Conservation (phyloP, 2,888 invertebrate species). For the Unio delphinus region DNA sequence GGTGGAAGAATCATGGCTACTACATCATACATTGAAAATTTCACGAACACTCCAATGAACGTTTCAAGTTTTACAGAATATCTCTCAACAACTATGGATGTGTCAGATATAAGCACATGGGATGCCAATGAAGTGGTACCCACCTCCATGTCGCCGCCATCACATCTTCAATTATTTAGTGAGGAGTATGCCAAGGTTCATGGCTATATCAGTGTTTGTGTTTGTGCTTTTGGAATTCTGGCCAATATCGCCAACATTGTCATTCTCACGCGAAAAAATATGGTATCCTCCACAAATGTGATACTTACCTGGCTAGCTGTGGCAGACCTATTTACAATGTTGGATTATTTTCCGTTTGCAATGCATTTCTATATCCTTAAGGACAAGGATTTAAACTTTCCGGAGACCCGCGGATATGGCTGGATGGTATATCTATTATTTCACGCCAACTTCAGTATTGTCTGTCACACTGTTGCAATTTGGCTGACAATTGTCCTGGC, state of each 20-base stretch:
- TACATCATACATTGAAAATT: too few species aligned
- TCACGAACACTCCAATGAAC: too few species aligned
- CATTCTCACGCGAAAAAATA: constrained; percentile 90
- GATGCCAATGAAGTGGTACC: too few species aligned
- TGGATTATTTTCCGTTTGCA: constrained; percentile 91
- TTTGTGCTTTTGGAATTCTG: constrained; percentile 91
- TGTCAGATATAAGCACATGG: too few species aligned
- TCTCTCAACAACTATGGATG: too few species aligned
- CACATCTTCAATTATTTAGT: constrained; percentile 27
- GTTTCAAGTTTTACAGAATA: too few species aligned
- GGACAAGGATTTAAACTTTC: constrained; percentile 47
- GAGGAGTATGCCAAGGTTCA: constrained; percentile 75
- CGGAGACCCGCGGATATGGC: constrained; percentile 59
- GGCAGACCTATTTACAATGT: constrained; percentile 92
- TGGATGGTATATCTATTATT: constrained; percentile 76
- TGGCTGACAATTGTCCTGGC: constrained; percentile 93
- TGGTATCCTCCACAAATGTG: constrained; percentile 91
- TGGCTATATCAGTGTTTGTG: constrained; percentile 87
- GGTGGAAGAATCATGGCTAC: too few species aligned
- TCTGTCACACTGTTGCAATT: constrained; percentile 91
- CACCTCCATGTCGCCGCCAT: too few species aligned
- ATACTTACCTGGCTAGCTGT: constrained; percentile 87
- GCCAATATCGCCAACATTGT: constrained; percentile 94
- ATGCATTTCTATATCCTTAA: constrained; percentile 77
- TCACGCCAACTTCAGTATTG: constrained; percentile 90